Percentiles rank a stretch among this genome's conserved stretches.
Conservation (phyloP, 2,113 vertebrate genomes). For the Ailurus styani region DNA sequence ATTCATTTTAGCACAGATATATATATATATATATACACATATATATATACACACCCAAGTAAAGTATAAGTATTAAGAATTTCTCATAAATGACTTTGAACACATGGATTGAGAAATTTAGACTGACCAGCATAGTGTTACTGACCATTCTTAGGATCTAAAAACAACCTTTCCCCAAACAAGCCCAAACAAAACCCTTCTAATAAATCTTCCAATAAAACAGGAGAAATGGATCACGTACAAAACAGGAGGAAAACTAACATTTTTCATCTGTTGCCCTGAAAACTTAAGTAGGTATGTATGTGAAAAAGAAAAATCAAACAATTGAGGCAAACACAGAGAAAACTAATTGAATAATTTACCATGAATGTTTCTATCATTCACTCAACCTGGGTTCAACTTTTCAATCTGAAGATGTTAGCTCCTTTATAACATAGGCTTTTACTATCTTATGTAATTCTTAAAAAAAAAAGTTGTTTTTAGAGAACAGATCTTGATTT, state of each 20-base stretch:
- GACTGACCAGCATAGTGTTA: background rate
- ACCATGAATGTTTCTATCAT: background rate
- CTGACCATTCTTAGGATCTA: constrained; percentile 17
- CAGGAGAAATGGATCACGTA: background rate
- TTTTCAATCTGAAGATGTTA: constrained; percentile 1
- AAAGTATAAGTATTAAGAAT: background rate
- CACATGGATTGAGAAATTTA: background rate
- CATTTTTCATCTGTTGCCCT: background rate
- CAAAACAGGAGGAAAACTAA: background rate
- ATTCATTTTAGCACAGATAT: background rate
- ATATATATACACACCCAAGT: background rate
- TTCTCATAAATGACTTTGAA: background rate
- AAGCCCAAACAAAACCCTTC: background rate
- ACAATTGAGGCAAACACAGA: constrained; percentile 30
- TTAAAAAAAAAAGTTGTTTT: background rate
- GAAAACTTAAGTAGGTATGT: background rate
- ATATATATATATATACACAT: background rate
- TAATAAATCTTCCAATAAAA: background rate
- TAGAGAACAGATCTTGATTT: constrained; percentile 14
- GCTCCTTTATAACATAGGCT: constrained; percentile 2
- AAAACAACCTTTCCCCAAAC: background rate
- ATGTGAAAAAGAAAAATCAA: constrained; percentile 43
- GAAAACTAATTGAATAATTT: constrained; percentile 31
- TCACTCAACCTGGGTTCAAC: background rate
- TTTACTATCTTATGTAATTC: constrained; percentile 22